These are phyloP conservation scores for Drosophila mimica DNA, from an alignment of 2,888 invertebrate genomes.

Conservation along the genomic window DNA sequence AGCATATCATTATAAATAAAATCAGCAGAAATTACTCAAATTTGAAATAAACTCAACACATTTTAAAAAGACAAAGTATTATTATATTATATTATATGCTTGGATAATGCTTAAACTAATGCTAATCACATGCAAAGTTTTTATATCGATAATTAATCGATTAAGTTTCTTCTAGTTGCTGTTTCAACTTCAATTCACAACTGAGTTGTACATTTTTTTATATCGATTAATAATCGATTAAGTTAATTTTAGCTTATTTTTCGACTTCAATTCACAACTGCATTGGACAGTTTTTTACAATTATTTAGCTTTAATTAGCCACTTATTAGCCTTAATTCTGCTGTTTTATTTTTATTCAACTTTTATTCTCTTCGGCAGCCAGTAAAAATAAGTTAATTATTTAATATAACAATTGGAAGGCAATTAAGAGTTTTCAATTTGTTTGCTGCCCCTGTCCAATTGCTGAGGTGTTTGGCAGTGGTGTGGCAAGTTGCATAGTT, in stretches of 20 bases:
- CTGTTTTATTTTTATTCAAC: neutral
- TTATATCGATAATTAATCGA: neutral
- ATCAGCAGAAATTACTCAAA: too few species aligned
- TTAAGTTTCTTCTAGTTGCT: neutral
- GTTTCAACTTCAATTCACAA: neutral
- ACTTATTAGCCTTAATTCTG: neutral
- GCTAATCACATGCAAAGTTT: neutral
- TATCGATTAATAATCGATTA: neutral
- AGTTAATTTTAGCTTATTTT: too few species aligned
- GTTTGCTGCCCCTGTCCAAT: neutral
- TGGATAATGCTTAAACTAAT: neutral
- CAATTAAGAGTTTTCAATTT: neutral
- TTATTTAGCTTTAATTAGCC: neutral
- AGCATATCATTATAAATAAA: neutral
- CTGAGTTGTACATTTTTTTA: neutral
- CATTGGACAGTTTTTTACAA: neutral
- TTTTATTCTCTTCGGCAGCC: too few species aligned
- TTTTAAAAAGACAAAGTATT: too few species aligned
- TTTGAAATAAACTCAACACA: too few species aligned
- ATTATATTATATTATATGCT: neutral
- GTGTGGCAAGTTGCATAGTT: slow-evolving; percentile 25
- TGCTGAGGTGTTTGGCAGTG: slow-evolving; percentile 7
- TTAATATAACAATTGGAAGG: neutral
- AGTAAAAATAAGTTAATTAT: neutral
- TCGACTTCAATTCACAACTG: neutral